phyloP scores from a whole-genome alignment of 2,113 vertebrate genomes.

The Equus quagga region DNA sequence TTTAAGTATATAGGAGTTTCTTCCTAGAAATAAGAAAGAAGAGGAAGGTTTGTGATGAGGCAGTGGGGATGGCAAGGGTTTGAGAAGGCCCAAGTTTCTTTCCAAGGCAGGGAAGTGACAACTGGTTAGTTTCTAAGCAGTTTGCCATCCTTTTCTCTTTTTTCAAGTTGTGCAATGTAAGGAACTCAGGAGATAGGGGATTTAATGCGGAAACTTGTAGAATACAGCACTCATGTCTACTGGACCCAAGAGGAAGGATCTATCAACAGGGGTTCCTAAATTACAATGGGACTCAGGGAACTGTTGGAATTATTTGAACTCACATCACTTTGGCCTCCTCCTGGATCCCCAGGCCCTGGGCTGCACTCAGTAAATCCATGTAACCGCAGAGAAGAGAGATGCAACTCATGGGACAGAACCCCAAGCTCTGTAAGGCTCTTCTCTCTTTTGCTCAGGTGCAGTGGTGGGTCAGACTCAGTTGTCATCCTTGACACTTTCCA shows the following conservation, averaged over 20 bases:
- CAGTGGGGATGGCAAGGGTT: accelerated
- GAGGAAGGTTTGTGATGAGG: background rate
- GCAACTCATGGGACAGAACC: accelerated
- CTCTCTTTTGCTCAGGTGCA: background rate
- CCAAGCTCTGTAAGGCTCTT: accelerated
- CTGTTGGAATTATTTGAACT: accelerated
- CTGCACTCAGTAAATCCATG: background rate
- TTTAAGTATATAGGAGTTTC: too few relatives aligned
- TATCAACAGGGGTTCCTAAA: background rate
- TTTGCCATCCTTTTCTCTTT: too few relatives aligned
- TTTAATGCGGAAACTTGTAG: background rate
- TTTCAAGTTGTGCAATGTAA: background rate
- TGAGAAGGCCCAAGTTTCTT: background rate
- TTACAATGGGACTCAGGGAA: background rate
- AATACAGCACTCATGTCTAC: accelerated
- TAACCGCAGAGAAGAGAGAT: background rate
- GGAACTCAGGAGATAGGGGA: too few relatives aligned
- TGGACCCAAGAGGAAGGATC: background rate
- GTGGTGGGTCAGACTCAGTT: accelerated
- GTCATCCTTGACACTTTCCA: background rate
- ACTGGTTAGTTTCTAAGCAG: too few relatives aligned
- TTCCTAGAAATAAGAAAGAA: background rate
- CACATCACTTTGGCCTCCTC: background rate
- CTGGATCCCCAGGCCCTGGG: accelerated
- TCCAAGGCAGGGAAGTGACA: background rate